Evolutionary conservation across 2,113 vertebrate genomes (phyloP), one percentile per base, ranked within the genome.

Genomic region (Oenanthe oenanthe): DNA sequence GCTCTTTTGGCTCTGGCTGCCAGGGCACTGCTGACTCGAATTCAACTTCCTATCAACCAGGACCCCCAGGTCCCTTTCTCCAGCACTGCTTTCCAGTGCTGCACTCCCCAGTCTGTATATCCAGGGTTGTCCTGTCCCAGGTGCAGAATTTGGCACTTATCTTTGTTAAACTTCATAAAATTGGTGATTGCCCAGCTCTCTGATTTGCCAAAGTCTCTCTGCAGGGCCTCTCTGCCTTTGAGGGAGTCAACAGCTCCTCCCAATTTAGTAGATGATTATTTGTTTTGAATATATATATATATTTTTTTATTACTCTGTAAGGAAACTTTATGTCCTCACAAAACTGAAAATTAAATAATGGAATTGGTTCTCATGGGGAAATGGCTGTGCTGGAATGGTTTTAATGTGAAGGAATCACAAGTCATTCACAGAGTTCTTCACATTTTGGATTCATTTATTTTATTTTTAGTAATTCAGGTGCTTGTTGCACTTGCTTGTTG

Each of bases 1-100:
- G 6, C 38, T 19, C 29, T 74, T 28, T 26, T 28, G 70, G 38
- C 38, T 28, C 50, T 28, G 70, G 38, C 38, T 81, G 24, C 61
- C 77, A 60, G 24, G 28, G 20, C 70, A 40, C 70, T 75, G 29
- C 54, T 82, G 78, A 2, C n/a, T 68, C 25, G 42, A 0, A 6
- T 61, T 31, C 12, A 68, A 5, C 47, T 68, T 61, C 0, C 14
- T 6, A 1, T 10, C 0, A 0, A 11, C 13, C n/a, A 31, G 40
- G 5, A 61, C 2, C 3, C 7, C 4, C 40, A 75, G 13, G 3
- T 54, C 20, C 12, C 29, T 89, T 38, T 47, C 24, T 8, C 1
- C 5, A 5, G 29, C 1, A 0, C 17, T 68, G n/a, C 17, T 48
- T 17, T 82, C 25, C 40, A 54, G 13, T 13, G 8, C 19, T 13